phyloP scores from a whole-genome alignment of 2,888 invertebrate genomes.

The Catocala nupta region DNA sequence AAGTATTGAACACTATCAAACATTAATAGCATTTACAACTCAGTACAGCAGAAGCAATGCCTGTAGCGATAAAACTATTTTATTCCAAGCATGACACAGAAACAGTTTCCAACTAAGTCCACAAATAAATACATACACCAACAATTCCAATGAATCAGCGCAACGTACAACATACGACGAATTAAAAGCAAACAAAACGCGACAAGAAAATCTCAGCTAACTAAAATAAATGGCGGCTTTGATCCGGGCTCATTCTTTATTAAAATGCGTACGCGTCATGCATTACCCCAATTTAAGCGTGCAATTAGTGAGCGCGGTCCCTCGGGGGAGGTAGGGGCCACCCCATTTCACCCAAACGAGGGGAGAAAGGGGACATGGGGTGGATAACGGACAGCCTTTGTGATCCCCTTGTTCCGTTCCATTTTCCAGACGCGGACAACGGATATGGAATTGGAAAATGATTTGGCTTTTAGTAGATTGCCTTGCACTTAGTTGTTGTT shows the following conservation, averaged over 20 bases:
- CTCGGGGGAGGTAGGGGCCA: constrained; percentile 60
- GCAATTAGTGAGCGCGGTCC: constrained; percentile 80
- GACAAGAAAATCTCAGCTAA: constrained; percentile 73
- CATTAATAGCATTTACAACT: too few species aligned
- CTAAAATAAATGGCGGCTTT: constrained; percentile 81
- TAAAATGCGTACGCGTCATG: constrained; percentile 79
- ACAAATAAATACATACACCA: constrained; percentile 14
- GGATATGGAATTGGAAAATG: constrained; percentile 86
- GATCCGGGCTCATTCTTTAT: constrained; percentile 81
- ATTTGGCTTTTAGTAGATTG: constrained; percentile 86
- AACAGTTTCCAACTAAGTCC: constrained; percentile 7
- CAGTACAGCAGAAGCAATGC: neutral
- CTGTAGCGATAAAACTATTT: neutral
- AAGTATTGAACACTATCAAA: too few species aligned
- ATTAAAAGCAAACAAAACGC: constrained; percentile 48
- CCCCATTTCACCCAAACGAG: constrained; percentile 51
- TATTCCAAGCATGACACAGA: neutral
- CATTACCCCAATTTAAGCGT: constrained; percentile 84
- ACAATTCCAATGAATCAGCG: constrained; percentile 15
- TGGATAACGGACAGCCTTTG: constrained; percentile 72
- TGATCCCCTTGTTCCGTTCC: constrained; percentile 73
- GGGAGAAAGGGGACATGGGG: constrained; percentile 51
- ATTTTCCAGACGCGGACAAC: constrained; percentile 72
- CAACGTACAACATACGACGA: constrained; percentile 13
- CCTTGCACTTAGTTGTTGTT: constrained; percentile 48